phyloP scores from a whole-genome alignment of 2,888 invertebrate species.

The Sturmia bella region DNA sequence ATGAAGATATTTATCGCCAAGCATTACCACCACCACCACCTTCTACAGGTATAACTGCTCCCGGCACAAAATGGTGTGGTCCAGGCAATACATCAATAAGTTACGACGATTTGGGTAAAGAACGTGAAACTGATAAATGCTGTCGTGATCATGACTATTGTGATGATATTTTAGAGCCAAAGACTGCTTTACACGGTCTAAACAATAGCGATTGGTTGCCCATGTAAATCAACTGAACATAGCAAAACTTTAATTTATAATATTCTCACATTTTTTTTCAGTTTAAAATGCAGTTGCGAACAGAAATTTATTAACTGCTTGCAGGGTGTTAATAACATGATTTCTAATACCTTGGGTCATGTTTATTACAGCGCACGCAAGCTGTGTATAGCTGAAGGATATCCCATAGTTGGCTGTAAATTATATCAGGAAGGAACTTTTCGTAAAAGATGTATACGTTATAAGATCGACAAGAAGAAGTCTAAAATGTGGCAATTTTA shows the following conservation, averaged over 20 bases:
- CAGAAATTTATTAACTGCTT: slow-evolving; percentile 80
- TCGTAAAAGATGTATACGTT: slow-evolving; percentile 79
- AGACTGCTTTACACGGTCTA: slow-evolving; percentile 74
- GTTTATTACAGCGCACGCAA: slow-evolving; percentile 78
- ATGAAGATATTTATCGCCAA: slow-evolving; percentile 80
- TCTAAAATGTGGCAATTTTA: slow-evolving; percentile 80
- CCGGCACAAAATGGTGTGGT: slow-evolving; percentile 97
- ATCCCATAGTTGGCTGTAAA: slow-evolving; percentile 77
- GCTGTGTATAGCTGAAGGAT: slow-evolving; percentile 77
- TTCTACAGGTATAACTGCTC: slow-evolving; percentile 77
- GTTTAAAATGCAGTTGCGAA: slow-evolving; percentile 80
- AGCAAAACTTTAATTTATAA: neutral
- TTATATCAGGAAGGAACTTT: slow-evolving; percentile 77
- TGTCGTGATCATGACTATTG: slow-evolving; percentile 91
- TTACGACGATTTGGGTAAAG: slow-evolving; percentile 91
- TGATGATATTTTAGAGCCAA: slow-evolving; percentile 78
- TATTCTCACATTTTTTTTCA: slow-evolving; percentile 66
- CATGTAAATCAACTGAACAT: slow-evolving; percentile 73
- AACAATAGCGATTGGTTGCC: slow-evolving; percentile 80
- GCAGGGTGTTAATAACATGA: slow-evolving; percentile 75
- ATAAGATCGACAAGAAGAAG: slow-evolving; percentile 75
- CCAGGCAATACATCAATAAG: slow-evolving; percentile 90
- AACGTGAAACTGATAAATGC: slow-evolving; percentile 91
- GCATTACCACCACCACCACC: slow-evolving; percentile 76
- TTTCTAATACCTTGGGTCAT: slow-evolving; percentile 78